Evolutionary conservation across 2,888 invertebrate species (phyloP), one percentile per base, ranked within the genome.

Genomic region (Cheilosia scutellata): DNA sequence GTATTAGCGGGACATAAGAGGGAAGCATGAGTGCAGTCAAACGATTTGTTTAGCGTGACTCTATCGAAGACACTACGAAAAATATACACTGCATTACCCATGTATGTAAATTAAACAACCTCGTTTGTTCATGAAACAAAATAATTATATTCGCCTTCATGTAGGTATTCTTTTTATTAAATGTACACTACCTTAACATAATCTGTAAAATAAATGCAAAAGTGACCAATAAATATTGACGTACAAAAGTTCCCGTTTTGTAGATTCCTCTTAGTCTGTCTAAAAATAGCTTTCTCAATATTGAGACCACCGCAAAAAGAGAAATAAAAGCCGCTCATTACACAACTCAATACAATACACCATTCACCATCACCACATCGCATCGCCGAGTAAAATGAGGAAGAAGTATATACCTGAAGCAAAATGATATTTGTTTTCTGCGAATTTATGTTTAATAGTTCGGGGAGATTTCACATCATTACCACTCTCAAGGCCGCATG

Each of bases 211-310:
- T 37, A 29, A 29, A 29, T 29, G 4, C 29, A 9, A 11, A 37
- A 3, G 11, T 47, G 16, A 6, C 20, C 49, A 20, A 3, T 25
- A 49, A 25, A 49, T 49, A 25, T 11, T 11, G 27, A 42, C 9
- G 53, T 66, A 37, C 20, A 31, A 70, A 62, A 70, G 63, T 58
- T 51, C 68, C 82, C 51, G 49, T 31, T 76, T 70, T n/a, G 49
- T 37, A 37, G 20, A 42, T 62, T 63, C 60, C 68, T 70, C 63
- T 66, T 55, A 33, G 55, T 53, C 13, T 53, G 42, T 71, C 76
- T 77, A 70, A 57, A 76, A 77, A 82, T 82, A 82, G 37, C 60
- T 72, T 77, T 60, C 66, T 47, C 65, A 77, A 71, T 60, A 63
- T 60, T 47, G 40, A 40, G 60, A 63, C 42, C 29, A 40, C 40